phyloP scores from a whole-genome alignment of 1,140 invertebrate species.

The Drosophila pseudoananassae region DNA sequence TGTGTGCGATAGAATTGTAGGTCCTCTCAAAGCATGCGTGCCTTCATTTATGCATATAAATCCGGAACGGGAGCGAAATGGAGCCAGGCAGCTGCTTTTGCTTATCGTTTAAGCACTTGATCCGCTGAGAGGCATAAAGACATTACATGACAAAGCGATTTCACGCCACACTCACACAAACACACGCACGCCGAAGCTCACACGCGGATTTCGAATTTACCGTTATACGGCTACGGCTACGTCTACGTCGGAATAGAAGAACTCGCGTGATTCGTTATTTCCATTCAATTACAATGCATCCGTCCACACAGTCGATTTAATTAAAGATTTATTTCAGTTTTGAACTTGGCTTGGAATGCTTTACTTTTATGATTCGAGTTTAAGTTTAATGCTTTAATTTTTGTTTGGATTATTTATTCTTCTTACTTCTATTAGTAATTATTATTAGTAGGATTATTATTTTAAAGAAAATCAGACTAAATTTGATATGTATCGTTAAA shows the following conservation, averaged over 20 bases:
- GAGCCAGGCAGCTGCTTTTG: slow-evolving; percentile 63
- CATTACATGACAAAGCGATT: slow-evolving; percentile 78
- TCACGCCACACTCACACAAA: slow-evolving; percentile 31
- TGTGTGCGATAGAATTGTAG: slow-evolving; percentile 53
- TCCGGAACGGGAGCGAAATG: slow-evolving; percentile 40
- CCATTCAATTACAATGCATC: slow-evolving; percentile 41
- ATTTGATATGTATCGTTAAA: slow-evolving; percentile 77
- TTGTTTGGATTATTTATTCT: slow-evolving; percentile 12
- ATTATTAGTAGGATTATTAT: slow-evolving; percentile 2
- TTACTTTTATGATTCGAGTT: slow-evolving; percentile 5
- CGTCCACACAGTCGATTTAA: slow-evolving; percentile 29
- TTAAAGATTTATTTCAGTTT: slow-evolving; percentile 24
- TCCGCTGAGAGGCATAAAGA: slow-evolving; percentile 72
- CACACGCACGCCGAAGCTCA: neutral
- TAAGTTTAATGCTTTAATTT: slow-evolving; percentile 30
- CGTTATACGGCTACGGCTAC: neutral
- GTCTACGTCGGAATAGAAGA: slow-evolving; percentile 9
- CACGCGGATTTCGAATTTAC: neutral
- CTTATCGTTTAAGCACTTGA: slow-evolving; percentile 76
- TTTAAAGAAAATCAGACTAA: slow-evolving; percentile 64
- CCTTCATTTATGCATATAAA: slow-evolving; percentile 74
- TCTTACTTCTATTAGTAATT: slow-evolving; percentile 13
- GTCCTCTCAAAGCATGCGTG: slow-evolving; percentile 50
- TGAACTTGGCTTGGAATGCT: slow-evolving; percentile 7
- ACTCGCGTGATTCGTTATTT: slow-evolving; percentile 49